phyloP scores from a whole-genome alignment of 2,888 invertebrate species.

The Calephelis perditalis region DNA sequence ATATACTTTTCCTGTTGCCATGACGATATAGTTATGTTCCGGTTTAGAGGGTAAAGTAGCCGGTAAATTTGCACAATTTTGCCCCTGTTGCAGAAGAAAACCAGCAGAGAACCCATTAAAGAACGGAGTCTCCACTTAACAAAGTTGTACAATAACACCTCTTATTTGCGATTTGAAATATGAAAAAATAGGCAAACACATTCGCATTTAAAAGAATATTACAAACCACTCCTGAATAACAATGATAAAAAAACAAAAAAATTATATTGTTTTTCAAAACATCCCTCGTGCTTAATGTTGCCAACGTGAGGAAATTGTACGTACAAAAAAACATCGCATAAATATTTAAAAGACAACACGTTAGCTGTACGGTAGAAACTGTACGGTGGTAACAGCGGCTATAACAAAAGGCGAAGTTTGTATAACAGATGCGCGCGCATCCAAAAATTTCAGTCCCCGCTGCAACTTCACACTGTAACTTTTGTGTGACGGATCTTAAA shows the following conservation, averaged over 20 bases:
- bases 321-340: not conserved
- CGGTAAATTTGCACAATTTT: too few species aligned
- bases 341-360: slow-evolving; percentile 2
- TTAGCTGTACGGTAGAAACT: not conserved
- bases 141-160: not conserved
- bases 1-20: too few species aligned
- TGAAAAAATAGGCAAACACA: not conserved
- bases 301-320: not conserved
- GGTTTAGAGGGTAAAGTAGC: too few species aligned
- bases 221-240: not conserved
- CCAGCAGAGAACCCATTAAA: too few species aligned
- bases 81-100: too few species aligned
- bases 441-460: too few species aligned
- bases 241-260: not conserved
- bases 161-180: not conserved
- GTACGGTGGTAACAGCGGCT: not conserved
- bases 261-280: not conserved
- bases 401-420: not conserved
- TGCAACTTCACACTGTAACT: too few species aligned
- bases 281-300: not conserved
- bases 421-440: too few species aligned
- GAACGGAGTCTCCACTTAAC: too few species aligned
- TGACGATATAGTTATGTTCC: too few species aligned
- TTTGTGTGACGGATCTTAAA: too few species aligned
- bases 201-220: not conserved